These are phyloP conservation scores for Pseudomugil tenellus DNA, from an alignment of 2,797 vertebrate species.

Conservation along the genomic window DNA sequence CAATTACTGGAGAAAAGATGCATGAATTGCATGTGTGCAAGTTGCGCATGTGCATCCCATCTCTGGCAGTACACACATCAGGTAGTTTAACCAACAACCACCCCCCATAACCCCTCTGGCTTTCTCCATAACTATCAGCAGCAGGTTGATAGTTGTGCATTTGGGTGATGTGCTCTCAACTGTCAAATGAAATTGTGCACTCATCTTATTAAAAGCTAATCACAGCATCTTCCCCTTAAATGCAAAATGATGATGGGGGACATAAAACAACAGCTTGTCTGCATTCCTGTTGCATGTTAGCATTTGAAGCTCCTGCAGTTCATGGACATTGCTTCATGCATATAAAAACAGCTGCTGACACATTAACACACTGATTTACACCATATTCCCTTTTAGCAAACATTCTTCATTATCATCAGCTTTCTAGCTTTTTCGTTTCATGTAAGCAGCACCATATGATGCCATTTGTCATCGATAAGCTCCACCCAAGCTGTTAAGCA, in stretches of 20 bases:
- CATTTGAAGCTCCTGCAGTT: conserved; percentile 24
- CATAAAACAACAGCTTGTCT: neutral
- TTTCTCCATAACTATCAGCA: neutral
- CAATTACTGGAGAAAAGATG: no score
- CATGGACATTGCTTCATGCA: conserved; percentile 13
- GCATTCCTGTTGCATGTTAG: neutral
- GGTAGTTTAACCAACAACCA: neutral
- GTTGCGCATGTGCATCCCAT: neutral
- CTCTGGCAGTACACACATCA: neutral
- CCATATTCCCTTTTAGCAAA: conserved; percentile 28
- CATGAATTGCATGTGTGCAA: no score
- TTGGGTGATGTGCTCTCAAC: neutral
- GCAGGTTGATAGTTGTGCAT: neutral
- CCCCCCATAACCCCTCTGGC: neutral
- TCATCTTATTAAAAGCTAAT: neutral
- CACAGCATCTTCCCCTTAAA: neutral
- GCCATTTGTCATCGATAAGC: conserved; percentile 58
- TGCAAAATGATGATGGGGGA: neutral
- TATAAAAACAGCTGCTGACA: conserved; percentile 22
- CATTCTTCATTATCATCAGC: conserved; percentile 53
- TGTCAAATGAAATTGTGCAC: neutral
- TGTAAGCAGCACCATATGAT: conserved; percentile 54
- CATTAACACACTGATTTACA: conserved; percentile 46
- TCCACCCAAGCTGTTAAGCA: conserved; percentile 35
- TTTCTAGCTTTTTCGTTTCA: conserved; percentile 51